Percentiles rank a stretch among this genome's conserved stretches.
Conservation (phyloP, 2,888 invertebrate species). For the Nyleta sp. region DNA sequence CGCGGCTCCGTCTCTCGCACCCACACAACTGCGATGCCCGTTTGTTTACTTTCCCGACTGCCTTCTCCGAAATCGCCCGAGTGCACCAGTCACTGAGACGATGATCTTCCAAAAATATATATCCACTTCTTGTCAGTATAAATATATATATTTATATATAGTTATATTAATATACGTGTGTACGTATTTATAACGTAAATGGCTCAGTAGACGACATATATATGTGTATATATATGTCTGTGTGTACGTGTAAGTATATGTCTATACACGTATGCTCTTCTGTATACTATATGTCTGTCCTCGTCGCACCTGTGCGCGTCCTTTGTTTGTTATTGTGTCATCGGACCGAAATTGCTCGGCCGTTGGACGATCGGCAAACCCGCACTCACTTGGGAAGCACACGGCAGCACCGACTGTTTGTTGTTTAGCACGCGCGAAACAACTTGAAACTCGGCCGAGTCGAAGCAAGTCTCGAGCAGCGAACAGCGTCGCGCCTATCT, state of each 20-base stretch:
- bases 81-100: too few relatives aligned
- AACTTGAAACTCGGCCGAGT: background rate
- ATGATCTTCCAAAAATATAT: too few relatives aligned
- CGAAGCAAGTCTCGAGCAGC: conserved; percentile 18
- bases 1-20: conserved; percentile 35
- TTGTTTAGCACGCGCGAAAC: conserved; percentile 2
- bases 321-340: conserved; percentile 60
- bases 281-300: conserved; percentile 9
- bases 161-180: too few relatives aligned
- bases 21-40: too few relatives aligned
- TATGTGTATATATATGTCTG: too few relatives aligned
- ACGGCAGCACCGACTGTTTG: conserved; percentile 40
- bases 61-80: too few relatives aligned
- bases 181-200: too few relatives aligned
- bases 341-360: conserved; percentile 27
- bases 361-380: background rate
- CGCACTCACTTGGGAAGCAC: conserved; percentile 35
- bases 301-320: conserved; percentile 43
- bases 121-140: too few relatives aligned
- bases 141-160: too few relatives aligned
- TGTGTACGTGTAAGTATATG: background rate
- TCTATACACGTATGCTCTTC: background rate
- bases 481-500: conserved; percentile 36
- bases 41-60: conserved; percentile 53
- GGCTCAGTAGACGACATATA: too few relatives aligned